Evolutionary conservation across 2,113 vertebrate species (phyloP).

Genomic region (Triplophysa rosa): DNA sequence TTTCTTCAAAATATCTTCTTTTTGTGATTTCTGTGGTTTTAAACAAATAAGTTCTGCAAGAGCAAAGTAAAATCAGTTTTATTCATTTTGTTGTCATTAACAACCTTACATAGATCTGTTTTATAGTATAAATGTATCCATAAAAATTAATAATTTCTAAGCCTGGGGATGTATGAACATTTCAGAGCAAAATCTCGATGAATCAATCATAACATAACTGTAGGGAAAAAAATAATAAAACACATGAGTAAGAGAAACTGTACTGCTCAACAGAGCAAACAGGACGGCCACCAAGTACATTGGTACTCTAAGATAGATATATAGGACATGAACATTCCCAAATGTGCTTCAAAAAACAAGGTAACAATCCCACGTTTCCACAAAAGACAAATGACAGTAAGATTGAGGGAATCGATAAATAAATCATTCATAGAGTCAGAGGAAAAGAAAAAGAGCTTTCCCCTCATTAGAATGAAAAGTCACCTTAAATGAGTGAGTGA

Average conservation of each 20-base stretch:
- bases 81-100: background rate
- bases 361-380: background rate
- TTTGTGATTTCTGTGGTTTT: too few relatives aligned
- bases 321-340: too few relatives aligned
- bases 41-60: too few relatives aligned
- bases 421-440: background rate
- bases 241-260: too few relatives aligned
- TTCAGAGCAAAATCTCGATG: background rate
- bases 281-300: too few relatives aligned
- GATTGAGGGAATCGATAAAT: background rate
- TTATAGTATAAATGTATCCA: background rate
- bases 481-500: slow-evolving; percentile 78
- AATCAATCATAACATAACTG: too few relatives aligned
- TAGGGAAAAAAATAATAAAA: too few relatives aligned
- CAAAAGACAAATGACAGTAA: background rate
- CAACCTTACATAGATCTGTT: background rate
- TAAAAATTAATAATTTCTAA: background rate
- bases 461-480: slow-evolving; percentile 40
- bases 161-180: background rate
- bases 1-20: too few relatives aligned
- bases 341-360: too few relatives aligned
- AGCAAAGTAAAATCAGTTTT: background rate
- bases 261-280: too few relatives aligned
- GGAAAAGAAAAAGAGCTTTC: background rate
- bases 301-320: too few relatives aligned